Percentiles rank a stretch among this genome's conserved stretches.
phyloP scores from a whole-genome alignment of 2,888 invertebrate genomes.

The Spilosoma lubricipeda region DNA sequence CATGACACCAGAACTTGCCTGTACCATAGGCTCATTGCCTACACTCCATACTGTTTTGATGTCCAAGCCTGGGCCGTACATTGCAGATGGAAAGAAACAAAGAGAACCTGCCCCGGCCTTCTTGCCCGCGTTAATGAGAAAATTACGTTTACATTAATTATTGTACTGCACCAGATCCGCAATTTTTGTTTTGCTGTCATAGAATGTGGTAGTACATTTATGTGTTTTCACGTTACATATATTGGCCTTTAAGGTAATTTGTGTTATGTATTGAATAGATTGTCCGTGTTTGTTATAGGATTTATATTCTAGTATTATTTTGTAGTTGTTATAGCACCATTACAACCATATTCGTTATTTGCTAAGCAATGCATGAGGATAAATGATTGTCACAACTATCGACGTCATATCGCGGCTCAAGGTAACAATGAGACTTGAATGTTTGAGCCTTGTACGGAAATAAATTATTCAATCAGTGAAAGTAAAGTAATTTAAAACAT shows the following conservation, averaged over 20 bases:
- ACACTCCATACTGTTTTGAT: slow-evolving; percentile 80
- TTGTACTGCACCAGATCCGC: not conserved
- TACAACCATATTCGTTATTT: not conserved
- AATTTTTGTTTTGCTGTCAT: not conserved
- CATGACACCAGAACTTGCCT: slow-evolving; percentile 80
- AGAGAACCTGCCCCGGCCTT: slow-evolving; percentile 75
- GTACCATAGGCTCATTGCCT: slow-evolving; percentile 71
- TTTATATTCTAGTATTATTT: not conserved
- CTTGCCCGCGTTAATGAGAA: slow-evolving; percentile 75
- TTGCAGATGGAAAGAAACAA: slow-evolving; percentile 74
- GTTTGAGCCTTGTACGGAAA: not conserved
- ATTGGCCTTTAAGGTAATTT: not conserved
- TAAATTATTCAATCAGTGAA: not conserved
- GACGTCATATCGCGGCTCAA: not conserved
- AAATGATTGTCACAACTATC: not conserved
- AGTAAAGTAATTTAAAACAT: not conserved
- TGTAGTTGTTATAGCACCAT: not conserved
- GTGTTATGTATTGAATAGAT: not conserved
- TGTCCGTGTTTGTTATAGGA: not conserved
- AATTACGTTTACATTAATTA: slow-evolving; percentile 70
- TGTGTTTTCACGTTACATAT: not conserved
- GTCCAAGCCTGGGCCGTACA: slow-evolving; percentile 80
- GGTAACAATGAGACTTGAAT: not conserved
- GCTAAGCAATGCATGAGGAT: not conserved
- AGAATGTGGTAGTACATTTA: not conserved